Evolutionary conservation across 35 echinoderm and acorn worm species (phyloP).

Genomic region (Anneissia japonica): DNA sequence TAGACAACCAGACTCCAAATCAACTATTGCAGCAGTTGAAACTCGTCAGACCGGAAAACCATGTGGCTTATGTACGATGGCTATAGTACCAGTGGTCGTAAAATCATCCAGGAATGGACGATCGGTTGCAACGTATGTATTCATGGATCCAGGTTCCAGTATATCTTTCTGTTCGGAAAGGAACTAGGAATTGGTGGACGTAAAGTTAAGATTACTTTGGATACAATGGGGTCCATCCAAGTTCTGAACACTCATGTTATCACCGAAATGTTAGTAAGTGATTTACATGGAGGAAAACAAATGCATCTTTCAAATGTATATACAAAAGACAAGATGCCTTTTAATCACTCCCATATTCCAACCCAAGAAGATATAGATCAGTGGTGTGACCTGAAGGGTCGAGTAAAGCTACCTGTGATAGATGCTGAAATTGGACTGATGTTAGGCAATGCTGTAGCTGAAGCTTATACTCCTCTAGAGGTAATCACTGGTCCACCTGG

Average conservation of each 20-base stretch:
- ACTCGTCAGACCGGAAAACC: neutral
- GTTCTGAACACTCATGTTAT: neutral
- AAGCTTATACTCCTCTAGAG: slow-evolving; percentile 31
- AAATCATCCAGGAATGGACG: slow-evolving; percentile 15
- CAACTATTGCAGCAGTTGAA: neutral
- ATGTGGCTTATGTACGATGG: slow-evolving; percentile 33
- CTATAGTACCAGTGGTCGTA: slow-evolving; percentile 28
- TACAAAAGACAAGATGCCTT: slow-evolving; percentile 15
- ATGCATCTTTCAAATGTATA: slow-evolving; percentile 14
- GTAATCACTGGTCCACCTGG: slow-evolving; percentile 6
- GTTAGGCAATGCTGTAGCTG: slow-evolving; percentile 34
- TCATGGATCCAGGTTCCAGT: slow-evolving; percentile 11
- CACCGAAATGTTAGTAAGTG: neutral
- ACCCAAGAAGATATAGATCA: slow-evolving; percentile 27
- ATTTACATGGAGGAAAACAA: neutral
- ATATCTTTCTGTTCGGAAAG: slow-evolving; percentile 5
- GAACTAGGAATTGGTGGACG: neutral
- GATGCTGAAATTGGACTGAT: slow-evolving; percentile 39
- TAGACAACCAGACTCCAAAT: neutral
- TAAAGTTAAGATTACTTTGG: neutral
- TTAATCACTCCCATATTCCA: neutral
- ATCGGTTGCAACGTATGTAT: slow-evolving; percentile 25
- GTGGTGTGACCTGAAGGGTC: slow-evolving; percentile 17
- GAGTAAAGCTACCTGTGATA: slow-evolving; percentile 7
- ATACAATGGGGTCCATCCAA: neutral